Evolutionary conservation across 2,888 invertebrate genomes (phyloP).

Genomic region (Xanthia icteritia): DNA sequence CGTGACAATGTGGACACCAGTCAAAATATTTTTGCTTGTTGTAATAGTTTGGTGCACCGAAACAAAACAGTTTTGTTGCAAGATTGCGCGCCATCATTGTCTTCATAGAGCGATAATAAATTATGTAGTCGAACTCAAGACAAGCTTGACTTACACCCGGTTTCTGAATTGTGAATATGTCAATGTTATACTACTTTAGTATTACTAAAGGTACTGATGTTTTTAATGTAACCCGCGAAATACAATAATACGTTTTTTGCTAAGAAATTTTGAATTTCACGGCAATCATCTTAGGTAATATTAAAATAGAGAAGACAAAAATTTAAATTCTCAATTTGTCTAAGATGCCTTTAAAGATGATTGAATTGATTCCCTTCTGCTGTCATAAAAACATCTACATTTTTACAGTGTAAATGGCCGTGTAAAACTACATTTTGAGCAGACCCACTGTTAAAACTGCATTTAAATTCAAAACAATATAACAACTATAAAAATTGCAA

Average conservation of each 20-base stretch:
- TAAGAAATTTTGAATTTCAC: no score
- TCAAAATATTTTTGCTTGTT: constrained; percentile 3
- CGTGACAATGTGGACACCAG: neutral
- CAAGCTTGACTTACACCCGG: neutral
- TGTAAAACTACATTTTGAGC: neutral
- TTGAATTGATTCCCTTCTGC: neutral
- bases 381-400: neutral
- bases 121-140: neutral
- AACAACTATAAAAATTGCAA: neutral
- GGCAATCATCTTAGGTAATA: no score
- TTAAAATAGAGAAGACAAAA: no score
- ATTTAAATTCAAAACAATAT: constrained; percentile 1
- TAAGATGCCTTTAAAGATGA: no score
- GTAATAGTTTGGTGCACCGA: neutral
- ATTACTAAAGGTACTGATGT: no score
- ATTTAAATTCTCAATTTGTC: no score
- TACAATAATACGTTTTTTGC: no score
- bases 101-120: no score
- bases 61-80: constrained; percentile 1
- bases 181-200: no score
- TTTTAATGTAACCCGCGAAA: no score
- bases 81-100: neutral
- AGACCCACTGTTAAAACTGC: neutral
- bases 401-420: neutral
- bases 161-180: neutral